Percentiles rank a stretch among this genome's conserved stretches.
Evolutionary conservation across 1,140 invertebrate genomes (phyloP).

Genomic region (Antheraea pernyi): DNA sequence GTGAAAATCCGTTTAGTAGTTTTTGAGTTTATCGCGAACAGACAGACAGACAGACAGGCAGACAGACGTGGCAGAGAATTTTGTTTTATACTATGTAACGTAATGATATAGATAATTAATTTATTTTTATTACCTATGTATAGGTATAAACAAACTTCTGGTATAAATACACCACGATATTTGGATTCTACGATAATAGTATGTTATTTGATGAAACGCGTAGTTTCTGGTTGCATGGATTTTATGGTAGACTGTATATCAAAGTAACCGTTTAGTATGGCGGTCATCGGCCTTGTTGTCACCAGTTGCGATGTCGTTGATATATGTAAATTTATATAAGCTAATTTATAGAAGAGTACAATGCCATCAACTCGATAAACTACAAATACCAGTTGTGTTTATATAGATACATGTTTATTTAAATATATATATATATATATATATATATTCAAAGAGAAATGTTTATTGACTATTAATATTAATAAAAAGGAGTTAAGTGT

Average conservation of each 20-base stretch:
- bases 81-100: no score
- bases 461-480: neutral
- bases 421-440: conserved; percentile 12
- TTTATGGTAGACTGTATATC: conserved; percentile 31
- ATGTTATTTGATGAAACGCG: conserved; percentile 22
- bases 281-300: conserved; percentile 53
- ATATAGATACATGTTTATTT: conserved; percentile 6
- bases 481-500: neutral
- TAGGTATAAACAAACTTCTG: neutral
- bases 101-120: no score
- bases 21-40: no score
- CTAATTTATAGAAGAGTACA: conserved; percentile 54
- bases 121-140: neutral
- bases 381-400: neutral
- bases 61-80: no score
- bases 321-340: conserved; percentile 49
- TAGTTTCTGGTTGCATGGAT: conserved; percentile 35
- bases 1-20: no score
- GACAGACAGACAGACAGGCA: no score
- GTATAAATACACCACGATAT: neutral
- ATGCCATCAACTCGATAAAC: conserved; percentile 31
- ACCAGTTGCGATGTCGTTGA: conserved; percentile 35
- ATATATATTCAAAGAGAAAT: neutral
- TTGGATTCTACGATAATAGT: neutral
- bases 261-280: conserved; percentile 44